Evolutionary conservation across 2,797 vertebrate species (phyloP).

Genomic region (Parauchenoglanis punctatus): DNA sequence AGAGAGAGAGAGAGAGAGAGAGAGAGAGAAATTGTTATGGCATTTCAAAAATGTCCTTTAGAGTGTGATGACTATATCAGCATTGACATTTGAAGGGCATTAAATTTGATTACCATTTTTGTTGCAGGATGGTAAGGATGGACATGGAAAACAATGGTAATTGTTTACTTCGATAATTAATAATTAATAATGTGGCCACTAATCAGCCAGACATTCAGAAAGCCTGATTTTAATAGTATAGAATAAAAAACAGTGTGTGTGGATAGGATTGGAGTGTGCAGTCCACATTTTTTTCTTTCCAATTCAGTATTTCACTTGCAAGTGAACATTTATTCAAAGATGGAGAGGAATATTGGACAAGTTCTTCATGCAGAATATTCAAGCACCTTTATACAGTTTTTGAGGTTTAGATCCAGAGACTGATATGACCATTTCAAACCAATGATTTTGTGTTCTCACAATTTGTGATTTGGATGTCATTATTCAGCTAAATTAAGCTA

Average conservation of each 20-base stretch:
- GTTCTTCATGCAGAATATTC: neutral
- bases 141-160: neutral
- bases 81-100: constrained; percentile 3
- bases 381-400: neutral
- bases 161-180: neutral
- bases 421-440: neutral
- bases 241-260: neutral
- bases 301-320: neutral
- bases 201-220: neutral
- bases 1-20: constrained; percentile 14
- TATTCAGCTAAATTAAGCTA: neutral
- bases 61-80: neutral
- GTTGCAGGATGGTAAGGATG: neutral
- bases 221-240: neutral
- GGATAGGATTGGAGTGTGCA: neutral
- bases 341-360: neutral
- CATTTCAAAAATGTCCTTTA: neutral
- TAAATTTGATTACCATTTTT: constrained; percentile 10
- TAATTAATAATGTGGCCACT: neutral
- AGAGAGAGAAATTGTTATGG: constrained; percentile 4
- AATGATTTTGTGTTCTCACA: neutral
- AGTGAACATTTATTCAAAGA: neutral
- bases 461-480: neutral
- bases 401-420: neutral
- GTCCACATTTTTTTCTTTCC: neutral